A percentile compares a stretch with the other conserved stretches of the same genome.
These are phyloP conservation scores for Danio aesculapii DNA, from an alignment of 2,797 vertebrate genomes.

Conservation along the genomic window DNA sequence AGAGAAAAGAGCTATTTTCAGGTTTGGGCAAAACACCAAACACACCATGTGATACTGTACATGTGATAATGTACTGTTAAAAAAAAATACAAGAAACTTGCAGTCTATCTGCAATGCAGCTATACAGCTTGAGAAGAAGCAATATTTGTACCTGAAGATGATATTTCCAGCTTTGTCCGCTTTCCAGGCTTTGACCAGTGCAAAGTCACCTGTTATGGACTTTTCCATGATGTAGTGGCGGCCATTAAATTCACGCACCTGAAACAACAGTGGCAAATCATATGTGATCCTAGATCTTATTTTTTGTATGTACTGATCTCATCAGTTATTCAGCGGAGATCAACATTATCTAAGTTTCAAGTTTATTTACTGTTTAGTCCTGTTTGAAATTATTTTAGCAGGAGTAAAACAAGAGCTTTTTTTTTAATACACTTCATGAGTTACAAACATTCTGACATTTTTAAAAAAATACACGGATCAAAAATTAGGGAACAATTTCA, in stretches of 20 bases:
- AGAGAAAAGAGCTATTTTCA: slow-evolving; percentile 27
- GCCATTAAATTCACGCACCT: slow-evolving; percentile 93
- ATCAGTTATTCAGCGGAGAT: no score
- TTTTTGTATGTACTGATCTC: no score
- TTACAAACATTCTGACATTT: no score
- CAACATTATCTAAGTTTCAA: no score
- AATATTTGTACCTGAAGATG: slow-evolving; percentile 88
- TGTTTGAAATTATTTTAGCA: no score
- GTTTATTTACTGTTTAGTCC: no score
- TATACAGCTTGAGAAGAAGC: not conserved
- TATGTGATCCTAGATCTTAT: no score
- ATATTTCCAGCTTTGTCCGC: slow-evolving; percentile 94
- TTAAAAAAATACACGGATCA: no score
- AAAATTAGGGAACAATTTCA: no score
- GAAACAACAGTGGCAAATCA: not conserved
- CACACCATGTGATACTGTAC: not conserved
- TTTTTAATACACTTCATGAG: no score
- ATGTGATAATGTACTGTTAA: not conserved
- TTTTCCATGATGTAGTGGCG: slow-evolving; percentile 93
- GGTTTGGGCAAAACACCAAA: slow-evolving; percentile 21
- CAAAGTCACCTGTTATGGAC: slow-evolving; percentile 95
- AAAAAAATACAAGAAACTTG: not conserved
- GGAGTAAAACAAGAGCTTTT: no score
- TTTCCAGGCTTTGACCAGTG: slow-evolving; percentile 96
- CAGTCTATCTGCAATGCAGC: not conserved